Conservation (phyloP, 1,140 invertebrate genomes). For the Ostrea denselamellosa region DNA sequence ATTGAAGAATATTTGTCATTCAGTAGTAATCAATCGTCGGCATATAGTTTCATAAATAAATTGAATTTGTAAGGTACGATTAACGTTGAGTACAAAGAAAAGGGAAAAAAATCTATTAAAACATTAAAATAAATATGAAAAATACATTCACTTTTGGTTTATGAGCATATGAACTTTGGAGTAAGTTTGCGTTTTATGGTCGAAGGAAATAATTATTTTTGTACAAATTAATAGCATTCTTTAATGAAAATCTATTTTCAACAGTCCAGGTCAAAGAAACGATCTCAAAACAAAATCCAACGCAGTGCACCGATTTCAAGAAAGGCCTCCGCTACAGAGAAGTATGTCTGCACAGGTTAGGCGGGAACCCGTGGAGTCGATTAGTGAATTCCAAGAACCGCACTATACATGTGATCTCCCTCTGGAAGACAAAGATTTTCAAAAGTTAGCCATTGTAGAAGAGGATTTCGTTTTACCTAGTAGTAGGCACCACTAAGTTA, state of each 20-base stretch:
- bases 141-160: no score
- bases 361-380: conserved; percentile 2
- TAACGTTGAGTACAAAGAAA: no score
- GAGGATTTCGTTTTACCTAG: background rate
- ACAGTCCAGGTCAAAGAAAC: background rate
- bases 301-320: background rate
- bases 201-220: no score
- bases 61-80: no score
- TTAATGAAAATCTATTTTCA: background rate
- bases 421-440: background rate
- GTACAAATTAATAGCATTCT: background rate
- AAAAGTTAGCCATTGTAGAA: background rate
- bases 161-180: no score
- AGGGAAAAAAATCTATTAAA: no score
- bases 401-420: background rate
- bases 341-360: background rate
- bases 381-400: background rate
- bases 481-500: background rate
- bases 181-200: no score
- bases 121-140: no score
- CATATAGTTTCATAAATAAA: no score
- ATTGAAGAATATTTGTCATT: no score
- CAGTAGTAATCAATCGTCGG: no score
- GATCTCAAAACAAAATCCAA: background rate
- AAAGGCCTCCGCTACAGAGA: background rate